A percentile compares a stretch with the other conserved stretches of the same genome.
Evolutionary conservation across 2,113 vertebrate genomes (phyloP).

Genomic region (Coryphaenoides rupestris): DNA sequence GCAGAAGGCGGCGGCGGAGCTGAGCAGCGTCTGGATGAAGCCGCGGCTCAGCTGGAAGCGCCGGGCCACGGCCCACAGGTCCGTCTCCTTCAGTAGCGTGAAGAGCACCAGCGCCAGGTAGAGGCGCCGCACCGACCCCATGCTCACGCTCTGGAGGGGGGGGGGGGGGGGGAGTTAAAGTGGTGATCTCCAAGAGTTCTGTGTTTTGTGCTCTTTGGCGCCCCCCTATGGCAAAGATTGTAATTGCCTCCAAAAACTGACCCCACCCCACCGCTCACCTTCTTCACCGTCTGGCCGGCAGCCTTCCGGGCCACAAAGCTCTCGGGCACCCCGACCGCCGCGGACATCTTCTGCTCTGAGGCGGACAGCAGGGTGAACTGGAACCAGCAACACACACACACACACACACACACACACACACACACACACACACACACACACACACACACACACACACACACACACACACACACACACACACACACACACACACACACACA

Average conservation of each 20-base stretch:
- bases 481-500: too few relatives aligned
- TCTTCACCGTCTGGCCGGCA: constrained; percentile 86
- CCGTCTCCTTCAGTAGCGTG: constrained; percentile 82
- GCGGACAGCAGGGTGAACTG: constrained; percentile 83
- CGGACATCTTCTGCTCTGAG: constrained; percentile 83
- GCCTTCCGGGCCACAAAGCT: constrained; percentile 87
- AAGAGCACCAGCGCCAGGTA: constrained; percentile 88
- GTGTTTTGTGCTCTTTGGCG: too few relatives aligned
- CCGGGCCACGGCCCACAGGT: constrained; percentile 84
- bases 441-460: too few relatives aligned
- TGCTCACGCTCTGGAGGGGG: constrained; percentile 72
- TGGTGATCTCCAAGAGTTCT: too few relatives aligned
- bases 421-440: too few relatives aligned
- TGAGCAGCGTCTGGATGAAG: constrained; percentile 85
- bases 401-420: too few relatives aligned
- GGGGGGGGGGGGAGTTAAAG: too few relatives aligned
- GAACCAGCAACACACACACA: constrained; percentile 6
- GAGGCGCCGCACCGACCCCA: constrained; percentile 72
- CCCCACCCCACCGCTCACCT: too few relatives aligned
- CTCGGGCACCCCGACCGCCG: constrained; percentile 85
- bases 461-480: too few relatives aligned
- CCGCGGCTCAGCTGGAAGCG: constrained; percentile 86
- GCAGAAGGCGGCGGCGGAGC: constrained; percentile 83
- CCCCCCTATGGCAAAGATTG: too few relatives aligned
- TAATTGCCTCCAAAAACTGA: too few relatives aligned